Evolutionary conservation across 2,888 invertebrate genomes (phyloP).

Genomic region (Cosmopolites sordidus): DNA sequence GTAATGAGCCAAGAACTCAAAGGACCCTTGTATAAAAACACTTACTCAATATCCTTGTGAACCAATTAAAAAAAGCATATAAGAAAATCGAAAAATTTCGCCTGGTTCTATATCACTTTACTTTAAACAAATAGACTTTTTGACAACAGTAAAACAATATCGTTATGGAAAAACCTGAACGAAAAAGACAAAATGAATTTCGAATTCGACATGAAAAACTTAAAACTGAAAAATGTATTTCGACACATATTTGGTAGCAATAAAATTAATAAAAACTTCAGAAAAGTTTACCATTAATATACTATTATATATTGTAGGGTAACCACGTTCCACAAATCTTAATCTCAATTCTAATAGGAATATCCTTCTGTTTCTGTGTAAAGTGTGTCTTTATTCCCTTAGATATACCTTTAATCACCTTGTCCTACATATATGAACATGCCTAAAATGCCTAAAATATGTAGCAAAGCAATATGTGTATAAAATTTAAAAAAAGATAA

Average conservation of each 20-base stretch:
- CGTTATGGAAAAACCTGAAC: constrained; percentile 11
- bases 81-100: constrained; percentile 16
- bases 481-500: no score
- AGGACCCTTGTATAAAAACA: no score
- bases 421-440: no score
- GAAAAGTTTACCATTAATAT: not conserved
- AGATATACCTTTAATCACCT: no score
- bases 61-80: constrained; percentile 12
- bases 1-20: no score
- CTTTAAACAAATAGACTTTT: constrained; percentile 15
- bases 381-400: constrained; percentile 1
- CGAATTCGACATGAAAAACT: constrained; percentile 16
- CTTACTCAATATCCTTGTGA: no score
- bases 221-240: constrained; percentile 21
- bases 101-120: constrained; percentile 9
- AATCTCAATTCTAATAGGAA: not conserved
- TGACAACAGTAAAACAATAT: constrained; percentile 7
- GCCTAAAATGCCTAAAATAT: no score
- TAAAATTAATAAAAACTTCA: constrained; percentile 29
- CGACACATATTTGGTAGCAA: constrained; percentile 8
- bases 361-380: not conserved
- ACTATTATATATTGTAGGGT: constrained; percentile 1
- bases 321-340: not conserved
- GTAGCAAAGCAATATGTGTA: no score
- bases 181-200: constrained; percentile 20